A percentile compares a stretch with the other conserved stretches of the same genome.
phyloP scores from a whole-genome alignment of 2,888 invertebrate genomes.

The Alloplasta piceator region DNA sequence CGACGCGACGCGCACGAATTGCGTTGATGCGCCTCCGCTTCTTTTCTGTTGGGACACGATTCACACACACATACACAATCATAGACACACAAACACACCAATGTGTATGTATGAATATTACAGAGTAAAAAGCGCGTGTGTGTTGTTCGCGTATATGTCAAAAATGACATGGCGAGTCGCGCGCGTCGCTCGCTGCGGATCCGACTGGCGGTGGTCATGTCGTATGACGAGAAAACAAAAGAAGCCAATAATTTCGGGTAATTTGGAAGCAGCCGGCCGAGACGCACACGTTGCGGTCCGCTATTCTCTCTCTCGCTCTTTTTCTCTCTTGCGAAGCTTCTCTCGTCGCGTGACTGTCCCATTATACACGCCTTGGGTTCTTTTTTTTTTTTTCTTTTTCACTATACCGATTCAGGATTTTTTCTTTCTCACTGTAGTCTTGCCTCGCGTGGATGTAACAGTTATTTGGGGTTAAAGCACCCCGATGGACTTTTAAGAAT shows the following conservation, averaged over 20 bases:
- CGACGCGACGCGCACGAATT: conserved; percentile 61
- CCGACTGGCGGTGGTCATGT: conserved; percentile 47
- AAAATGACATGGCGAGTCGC: conserved; percentile 79
- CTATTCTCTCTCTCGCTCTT: conserved; percentile 54
- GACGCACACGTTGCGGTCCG: conserved; percentile 71
- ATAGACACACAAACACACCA: conserved; percentile 1
- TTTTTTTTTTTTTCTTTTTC: conserved; percentile 23
- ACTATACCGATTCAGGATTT: conserved; percentile 11
- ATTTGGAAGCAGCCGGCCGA: conserved; percentile 82
- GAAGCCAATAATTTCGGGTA: conserved; percentile 83
- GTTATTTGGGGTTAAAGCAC: no score
- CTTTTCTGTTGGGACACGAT: conserved; percentile 4
- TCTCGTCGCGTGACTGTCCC: conserved; percentile 61
- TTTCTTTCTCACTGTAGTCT: conserved; percentile 5
- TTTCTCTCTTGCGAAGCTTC: conserved; percentile 36
- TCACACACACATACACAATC: background rate
- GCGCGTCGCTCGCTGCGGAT: conserved; percentile 71
- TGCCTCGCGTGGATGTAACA: background rate
- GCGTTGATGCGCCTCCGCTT: conserved; percentile 48
- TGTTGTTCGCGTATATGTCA: conserved; percentile 68
- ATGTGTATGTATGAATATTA: conserved; percentile 14
- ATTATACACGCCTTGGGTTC: conserved; percentile 57
- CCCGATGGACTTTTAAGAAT: no score
- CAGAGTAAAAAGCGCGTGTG: background rate
- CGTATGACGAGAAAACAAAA: conserved; percentile 83